Evolutionary conservation across 2,888 invertebrate species (phyloP), one percentile per base, ranked within the genome.

Genomic region (Neoscelio sp.): DNA sequence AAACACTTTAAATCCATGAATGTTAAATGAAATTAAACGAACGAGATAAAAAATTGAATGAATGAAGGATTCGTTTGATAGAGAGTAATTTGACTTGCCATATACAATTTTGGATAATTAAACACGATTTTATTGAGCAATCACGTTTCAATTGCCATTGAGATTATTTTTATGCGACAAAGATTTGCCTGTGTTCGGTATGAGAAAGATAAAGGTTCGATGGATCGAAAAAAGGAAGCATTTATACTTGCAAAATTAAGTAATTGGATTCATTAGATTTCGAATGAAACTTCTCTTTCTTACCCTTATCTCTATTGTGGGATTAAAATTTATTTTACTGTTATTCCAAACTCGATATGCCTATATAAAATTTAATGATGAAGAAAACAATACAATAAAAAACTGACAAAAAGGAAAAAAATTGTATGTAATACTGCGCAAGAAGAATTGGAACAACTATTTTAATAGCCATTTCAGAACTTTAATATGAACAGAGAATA

Each of bases 401-500:
- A 28, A 5, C 8, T 6, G 28, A 28, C 6, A n/a, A n/a, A 35
- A 35, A 12, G 12, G 13, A 2, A 35, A 35, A 2, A 2, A 12
- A 35, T 1, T 35, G 10, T 35, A 35, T 35, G 35, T 12, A 6
- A 35, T 28, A 28, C n/a, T 28, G 28, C 28, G 7, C 28, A 28
- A 28, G 8, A 7, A 33, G 33, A 33, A 33, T 33, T 33, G 33
- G 33, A 10, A 20, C 44, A 33, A 6, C 30, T 17, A 52, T 17
- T 23, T 30, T 18, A 17, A 13, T 15, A 38, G 7, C 17, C 17
- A 17, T 17, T 33, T 33, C 28, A 44, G n/a, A n/a, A 20, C n/a
- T 54, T 56, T 56, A 56, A 40, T 56, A 40, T 56, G 26, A 38
- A 26, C 40, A 20, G 15, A n/a, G 6, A 40, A 28, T 13, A 26